Evolutionary conservation across 2,797 vertebrate genomes (phyloP).

Genomic region (Lateolabrax maculatus): DNA sequence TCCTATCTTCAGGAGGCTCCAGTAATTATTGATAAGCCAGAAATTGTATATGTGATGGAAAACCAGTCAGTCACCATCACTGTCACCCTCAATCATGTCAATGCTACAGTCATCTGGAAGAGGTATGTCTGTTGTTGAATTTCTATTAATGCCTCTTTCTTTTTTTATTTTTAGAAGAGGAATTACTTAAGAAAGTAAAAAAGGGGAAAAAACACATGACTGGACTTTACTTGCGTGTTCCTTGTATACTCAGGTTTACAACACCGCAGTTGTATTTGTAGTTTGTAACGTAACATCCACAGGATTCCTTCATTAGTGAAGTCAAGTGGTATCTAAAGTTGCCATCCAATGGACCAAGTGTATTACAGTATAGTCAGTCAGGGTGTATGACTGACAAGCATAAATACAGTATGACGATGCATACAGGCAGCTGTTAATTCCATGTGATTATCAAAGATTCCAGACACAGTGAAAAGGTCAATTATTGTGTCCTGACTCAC

Average conservation of each 20-base stretch:
- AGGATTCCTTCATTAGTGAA: not conserved
- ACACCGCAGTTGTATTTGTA: not conserved
- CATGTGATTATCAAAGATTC: slow-evolving; percentile 40
- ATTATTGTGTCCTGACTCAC: slow-evolving; percentile 8
- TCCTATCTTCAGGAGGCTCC: slow-evolving; percentile 92
- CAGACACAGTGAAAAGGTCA: slow-evolving; percentile 16
- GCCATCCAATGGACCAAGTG: not conserved
- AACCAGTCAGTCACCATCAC: slow-evolving; percentile 91
- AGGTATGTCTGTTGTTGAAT: slow-evolving; percentile 81
- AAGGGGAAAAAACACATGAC: not conserved
- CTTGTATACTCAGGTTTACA: not conserved
- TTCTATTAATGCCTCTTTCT: not conserved
- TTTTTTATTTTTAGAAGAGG: not conserved
- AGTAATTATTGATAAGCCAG: slow-evolving; percentile 92
- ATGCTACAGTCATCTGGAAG: slow-evolving; percentile 91
- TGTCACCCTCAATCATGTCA: slow-evolving; percentile 95
- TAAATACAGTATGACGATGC: slow-evolving; percentile 35
- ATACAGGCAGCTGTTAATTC: slow-evolving; percentile 25
- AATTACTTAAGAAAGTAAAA: not conserved
- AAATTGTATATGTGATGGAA: slow-evolving; percentile 93
- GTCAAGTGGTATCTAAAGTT: not conserved
- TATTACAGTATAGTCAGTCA: not conserved
- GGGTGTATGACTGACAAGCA: not conserved
- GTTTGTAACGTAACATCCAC: not conserved
- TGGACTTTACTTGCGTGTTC: not conserved